These are phyloP conservation scores for Rhinogobio ventralis DNA, from an alignment of 2,797 vertebrate species.

Conservation along the genomic window DNA sequence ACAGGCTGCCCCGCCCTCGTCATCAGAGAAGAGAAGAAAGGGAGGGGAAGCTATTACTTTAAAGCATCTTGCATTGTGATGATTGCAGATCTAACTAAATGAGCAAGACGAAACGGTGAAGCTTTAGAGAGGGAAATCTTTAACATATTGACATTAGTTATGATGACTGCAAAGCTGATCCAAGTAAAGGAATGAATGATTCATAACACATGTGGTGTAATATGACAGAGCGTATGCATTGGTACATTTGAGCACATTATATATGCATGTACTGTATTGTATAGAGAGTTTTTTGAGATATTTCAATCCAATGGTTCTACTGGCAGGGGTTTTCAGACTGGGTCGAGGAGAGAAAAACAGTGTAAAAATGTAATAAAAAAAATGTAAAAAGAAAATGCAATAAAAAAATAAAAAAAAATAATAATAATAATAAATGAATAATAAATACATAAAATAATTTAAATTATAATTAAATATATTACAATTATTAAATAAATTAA, in stretches of 20 bases:
- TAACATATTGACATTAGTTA: not conserved
- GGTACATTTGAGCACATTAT: not conserved
- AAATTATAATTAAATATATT: too few species aligned
- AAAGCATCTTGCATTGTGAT: not conserved
- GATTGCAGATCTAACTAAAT: not conserved
- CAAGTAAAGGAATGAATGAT: not conserved
- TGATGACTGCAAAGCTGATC: not conserved
- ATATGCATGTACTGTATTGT: not conserved
- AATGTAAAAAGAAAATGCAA: too few species aligned
- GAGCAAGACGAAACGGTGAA: not conserved
- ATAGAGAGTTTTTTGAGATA: not conserved
- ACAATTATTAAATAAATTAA: too few species aligned
- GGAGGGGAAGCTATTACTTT: not conserved
- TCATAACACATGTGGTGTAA: not conserved
- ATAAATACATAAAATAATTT: too few species aligned
- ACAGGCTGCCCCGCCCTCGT: not conserved
- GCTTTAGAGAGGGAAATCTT: not conserved
- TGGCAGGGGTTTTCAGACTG: too few species aligned
- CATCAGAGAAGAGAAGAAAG: not conserved
- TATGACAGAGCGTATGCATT: not conserved
- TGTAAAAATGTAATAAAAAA: too few species aligned
- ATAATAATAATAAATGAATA: too few species aligned
- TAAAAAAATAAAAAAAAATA: too few species aligned
- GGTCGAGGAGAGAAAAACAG: too few species aligned
- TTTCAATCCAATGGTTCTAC: not conserved